Conservation (phyloP, 2,113 vertebrate species). For the Cichladusa arquata region DNA sequence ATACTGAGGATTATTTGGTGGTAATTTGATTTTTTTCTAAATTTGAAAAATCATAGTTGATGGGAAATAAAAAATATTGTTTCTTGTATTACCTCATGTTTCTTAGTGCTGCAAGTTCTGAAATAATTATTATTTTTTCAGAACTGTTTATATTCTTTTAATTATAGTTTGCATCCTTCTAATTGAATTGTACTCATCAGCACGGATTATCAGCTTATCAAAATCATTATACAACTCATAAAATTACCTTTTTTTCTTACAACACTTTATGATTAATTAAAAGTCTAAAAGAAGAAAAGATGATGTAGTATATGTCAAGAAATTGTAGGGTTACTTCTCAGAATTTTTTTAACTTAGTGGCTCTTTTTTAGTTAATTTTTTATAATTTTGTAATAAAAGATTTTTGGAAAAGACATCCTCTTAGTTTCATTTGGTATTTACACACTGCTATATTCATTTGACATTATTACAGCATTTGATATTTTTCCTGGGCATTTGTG, state of each 20-base stretch:
- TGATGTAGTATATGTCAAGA: not conserved
- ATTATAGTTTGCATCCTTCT: not conserved
- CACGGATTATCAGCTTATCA: not conserved
- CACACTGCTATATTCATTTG: not conserved
- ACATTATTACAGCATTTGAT: not conserved
- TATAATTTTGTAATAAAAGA: not conserved
- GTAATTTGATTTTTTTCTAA: not conserved
- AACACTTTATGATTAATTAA: not conserved
- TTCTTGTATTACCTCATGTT: not conserved
- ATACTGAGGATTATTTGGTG: accelerated
- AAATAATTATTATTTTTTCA: not conserved
- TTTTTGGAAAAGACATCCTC: not conserved
- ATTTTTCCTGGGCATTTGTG: not conserved
- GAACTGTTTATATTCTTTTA: not conserved
- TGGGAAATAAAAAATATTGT: not conserved
- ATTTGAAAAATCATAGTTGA: not conserved
- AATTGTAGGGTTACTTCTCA: not conserved
- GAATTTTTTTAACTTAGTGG: not conserved
- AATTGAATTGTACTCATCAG: not conserved
- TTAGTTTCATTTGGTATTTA: not conserved
- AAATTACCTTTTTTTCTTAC: not conserved
- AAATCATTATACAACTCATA: not conserved
- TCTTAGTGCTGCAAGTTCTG: not conserved
- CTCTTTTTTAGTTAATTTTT: not conserved
- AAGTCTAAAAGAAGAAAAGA: not conserved